phyloP scores from a whole-genome alignment of 2,888 invertebrate species.

The Melipona bicolor region DNA sequence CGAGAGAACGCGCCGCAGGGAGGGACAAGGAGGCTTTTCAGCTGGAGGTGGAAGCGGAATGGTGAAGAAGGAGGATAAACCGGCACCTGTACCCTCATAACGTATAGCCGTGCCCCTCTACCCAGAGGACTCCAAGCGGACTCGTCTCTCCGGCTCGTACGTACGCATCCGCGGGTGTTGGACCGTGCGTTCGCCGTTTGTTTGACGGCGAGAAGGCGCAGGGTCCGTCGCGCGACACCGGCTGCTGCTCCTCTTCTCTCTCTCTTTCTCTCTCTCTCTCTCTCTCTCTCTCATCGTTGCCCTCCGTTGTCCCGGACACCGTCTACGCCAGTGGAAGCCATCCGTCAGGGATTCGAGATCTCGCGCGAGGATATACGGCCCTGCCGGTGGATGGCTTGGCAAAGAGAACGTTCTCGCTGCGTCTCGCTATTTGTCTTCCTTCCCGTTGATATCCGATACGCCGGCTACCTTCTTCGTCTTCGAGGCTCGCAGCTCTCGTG shows the following conservation, averaged over 20 bases:
- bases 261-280: background rate
- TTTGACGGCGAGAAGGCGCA: conserved; percentile 67
- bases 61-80: conserved; percentile 68
- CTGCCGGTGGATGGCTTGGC: conserved; percentile 69
- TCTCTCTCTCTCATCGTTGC: background rate
- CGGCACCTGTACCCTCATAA: conserved; percentile 76
- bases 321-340: conserved; percentile 62
- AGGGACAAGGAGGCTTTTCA: conserved; percentile 47
- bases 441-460: conserved; percentile 67
- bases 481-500: conserved; percentile 6
- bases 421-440: conserved; percentile 69
- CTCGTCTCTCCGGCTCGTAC: conserved; percentile 55
- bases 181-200: conserved; percentile 64
- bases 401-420: conserved; percentile 69
- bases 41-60: conserved; percentile 47
- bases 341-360: conserved; percentile 69
- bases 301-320: background rate
- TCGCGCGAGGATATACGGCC: conserved; percentile 62
- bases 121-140: conserved; percentile 41
- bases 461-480: conserved; percentile 56
- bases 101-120: conserved; percentile 64
- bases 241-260: background rate
- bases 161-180: conserved; percentile 61
- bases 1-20: conserved; percentile 52
- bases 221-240: conserved; percentile 66